These are phyloP conservation scores for Nephrotoma guestfalica DNA, from an alignment of 2,888 invertebrate species.

Conservation along the genomic window DNA sequence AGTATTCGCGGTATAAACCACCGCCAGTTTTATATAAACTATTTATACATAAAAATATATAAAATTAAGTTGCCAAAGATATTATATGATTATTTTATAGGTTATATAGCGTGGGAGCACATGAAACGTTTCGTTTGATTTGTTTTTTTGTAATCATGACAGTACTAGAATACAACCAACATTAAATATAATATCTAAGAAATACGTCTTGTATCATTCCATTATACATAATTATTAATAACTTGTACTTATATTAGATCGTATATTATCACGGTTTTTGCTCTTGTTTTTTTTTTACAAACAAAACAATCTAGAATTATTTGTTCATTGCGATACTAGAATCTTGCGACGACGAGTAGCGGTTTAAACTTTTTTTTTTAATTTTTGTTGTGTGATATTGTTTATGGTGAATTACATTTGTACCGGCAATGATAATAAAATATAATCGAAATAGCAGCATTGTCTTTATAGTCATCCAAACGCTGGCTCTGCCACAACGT, in stretches of 20 bases:
- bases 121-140: neutral
- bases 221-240: neutral
- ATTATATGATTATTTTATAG: neutral
- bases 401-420: neutral
- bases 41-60: neutral
- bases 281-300: neutral
- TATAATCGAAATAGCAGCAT: no score
- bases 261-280: neutral
- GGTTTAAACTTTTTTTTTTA: neutral
- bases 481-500: no score
- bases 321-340: neutral
- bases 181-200: neutral
- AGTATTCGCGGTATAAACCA: neutral
- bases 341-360: neutral
- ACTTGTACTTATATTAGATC: neutral
- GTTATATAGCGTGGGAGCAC: neutral
- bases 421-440: no score
- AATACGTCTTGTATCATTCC: neutral
- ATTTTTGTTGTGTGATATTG: neutral
- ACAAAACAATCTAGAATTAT: neutral
- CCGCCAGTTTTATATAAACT: neutral
- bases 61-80: constrained; percentile 3
- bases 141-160: neutral
- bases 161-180: neutral
- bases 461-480: no score